phyloP scores from a whole-genome alignment of 64 coral and sea anemone species.

The Porites australiensis region DNA sequence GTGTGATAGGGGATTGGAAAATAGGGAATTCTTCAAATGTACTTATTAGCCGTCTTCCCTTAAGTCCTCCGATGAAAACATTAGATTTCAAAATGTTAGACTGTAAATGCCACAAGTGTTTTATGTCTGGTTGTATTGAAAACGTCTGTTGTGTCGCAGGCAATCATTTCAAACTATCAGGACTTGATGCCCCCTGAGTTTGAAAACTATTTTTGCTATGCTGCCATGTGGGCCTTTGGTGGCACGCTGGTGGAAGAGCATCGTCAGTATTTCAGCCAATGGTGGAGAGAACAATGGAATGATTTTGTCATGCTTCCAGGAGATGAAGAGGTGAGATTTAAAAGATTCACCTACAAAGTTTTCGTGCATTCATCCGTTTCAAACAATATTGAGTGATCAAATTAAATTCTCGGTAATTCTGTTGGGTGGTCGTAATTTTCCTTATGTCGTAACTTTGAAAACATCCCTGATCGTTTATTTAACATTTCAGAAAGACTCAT shows the following conservation, averaged over 20 bases:
- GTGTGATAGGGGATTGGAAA: too few relatives aligned
- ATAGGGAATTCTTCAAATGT: too few relatives aligned
- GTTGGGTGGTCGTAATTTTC: too few relatives aligned
- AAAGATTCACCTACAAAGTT: neutral
- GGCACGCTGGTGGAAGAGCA: conserved; percentile 88
- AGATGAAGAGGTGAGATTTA: conserved; percentile 70
- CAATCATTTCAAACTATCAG: conserved; percentile 87
- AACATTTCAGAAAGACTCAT: too few relatives aligned
- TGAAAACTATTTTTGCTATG: conserved; percentile 98
- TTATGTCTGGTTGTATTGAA: neutral
- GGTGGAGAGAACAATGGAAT: conserved; percentile 96
- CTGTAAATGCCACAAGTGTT: neutral
- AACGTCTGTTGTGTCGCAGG: conserved; percentile 51
- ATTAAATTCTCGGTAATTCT: too few relatives aligned
- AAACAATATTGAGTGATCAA: too few relatives aligned
- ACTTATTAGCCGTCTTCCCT: too few relatives aligned
- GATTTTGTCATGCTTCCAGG: conserved; percentile 88
- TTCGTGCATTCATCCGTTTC: too few relatives aligned
- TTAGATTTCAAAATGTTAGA: too few relatives aligned
- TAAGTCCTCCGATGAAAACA: too few relatives aligned
- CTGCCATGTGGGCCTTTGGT: conserved; percentile 99
- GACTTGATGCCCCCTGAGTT: conserved; percentile 94
- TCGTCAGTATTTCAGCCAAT: conserved; percentile 91
- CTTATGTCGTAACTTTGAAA: too few relatives aligned
- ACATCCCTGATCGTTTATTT: too few relatives aligned